Conservation (phyloP, 64 coral and sea anemone genomes). For the Dendronephthya gigantea region DNA sequence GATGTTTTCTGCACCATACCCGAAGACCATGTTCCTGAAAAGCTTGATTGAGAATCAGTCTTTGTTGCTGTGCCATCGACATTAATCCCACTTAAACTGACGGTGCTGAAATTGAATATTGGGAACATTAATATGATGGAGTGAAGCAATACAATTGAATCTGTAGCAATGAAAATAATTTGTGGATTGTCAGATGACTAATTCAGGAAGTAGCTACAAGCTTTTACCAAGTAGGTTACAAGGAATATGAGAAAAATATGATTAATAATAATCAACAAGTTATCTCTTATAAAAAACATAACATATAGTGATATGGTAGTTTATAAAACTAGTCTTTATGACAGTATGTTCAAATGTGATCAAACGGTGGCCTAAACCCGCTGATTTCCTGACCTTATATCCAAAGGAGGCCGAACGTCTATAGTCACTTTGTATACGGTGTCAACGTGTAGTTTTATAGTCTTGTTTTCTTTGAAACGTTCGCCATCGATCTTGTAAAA, state of each 20-base stretch:
- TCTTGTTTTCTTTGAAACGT: conserved; percentile 83
- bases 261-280: too few relatives aligned
- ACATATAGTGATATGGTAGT: too few relatives aligned
- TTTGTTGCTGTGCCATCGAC: neutral
- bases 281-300: too few relatives aligned
- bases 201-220: too few relatives aligned
- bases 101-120: neutral
- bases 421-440: conserved; percentile 57
- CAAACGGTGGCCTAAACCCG: neutral
- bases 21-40: neutral
- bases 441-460: conserved; percentile 65
- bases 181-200: too few relatives aligned
- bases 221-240: too few relatives aligned
- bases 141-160: too few relatives aligned
- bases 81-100: neutral
- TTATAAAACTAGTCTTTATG: too few relatives aligned
- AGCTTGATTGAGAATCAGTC: neutral
- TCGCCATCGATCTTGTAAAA: conserved; percentile 90
- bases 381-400: conserved; percentile 40
- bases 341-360: neutral
- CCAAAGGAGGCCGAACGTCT: conserved; percentile 68
- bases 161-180: too few relatives aligned
- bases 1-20: neutral
- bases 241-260: too few relatives aligned
- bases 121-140: neutral